Conservation (phyloP, 2,888 invertebrate genomes). For the Theretra japonica region DNA sequence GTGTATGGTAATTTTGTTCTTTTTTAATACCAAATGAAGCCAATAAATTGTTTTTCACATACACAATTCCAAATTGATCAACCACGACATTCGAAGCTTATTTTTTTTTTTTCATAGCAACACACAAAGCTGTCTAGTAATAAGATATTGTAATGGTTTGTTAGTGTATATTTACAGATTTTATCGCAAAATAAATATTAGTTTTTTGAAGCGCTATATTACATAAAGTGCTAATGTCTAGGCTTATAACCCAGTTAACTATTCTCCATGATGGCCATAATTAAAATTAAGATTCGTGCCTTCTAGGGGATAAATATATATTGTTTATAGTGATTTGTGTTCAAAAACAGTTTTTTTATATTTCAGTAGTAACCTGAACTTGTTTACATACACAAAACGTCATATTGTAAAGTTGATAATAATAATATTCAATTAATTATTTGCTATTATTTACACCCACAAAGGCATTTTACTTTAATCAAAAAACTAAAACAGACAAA, state of each 20-base stretch:
- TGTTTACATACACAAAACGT: no score
- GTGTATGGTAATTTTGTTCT: conserved; percentile 38
- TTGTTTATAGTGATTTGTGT: neutral
- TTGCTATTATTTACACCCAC: neutral
- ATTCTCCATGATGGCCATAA: no score
- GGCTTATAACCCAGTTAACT: neutral
- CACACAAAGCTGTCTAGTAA: conserved; percentile 73
- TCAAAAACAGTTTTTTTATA: no score
- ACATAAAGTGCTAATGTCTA: conserved; percentile 17
- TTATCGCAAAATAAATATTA: conserved; percentile 55
- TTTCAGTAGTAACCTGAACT: no score
- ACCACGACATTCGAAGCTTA: conserved; percentile 70
- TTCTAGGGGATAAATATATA: neutral
- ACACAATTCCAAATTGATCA: conserved; percentile 83
- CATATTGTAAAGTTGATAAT: no score
- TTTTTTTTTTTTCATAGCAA: conserved; percentile 59
- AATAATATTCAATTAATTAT: neutral
- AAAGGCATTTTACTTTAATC: neutral
- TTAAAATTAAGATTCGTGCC: neutral
- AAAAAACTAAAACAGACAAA: neutral
- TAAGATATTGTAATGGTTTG: conserved; percentile 71
- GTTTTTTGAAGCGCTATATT: conserved; percentile 43
- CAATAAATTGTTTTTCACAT: conserved; percentile 71
- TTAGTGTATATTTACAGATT: conserved; percentile 79
- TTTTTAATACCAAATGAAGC: conserved; percentile 59